Base-by-base conservation (phyloP, 2,888 invertebrate species). In the Agrilus biguttatus region DNA sequence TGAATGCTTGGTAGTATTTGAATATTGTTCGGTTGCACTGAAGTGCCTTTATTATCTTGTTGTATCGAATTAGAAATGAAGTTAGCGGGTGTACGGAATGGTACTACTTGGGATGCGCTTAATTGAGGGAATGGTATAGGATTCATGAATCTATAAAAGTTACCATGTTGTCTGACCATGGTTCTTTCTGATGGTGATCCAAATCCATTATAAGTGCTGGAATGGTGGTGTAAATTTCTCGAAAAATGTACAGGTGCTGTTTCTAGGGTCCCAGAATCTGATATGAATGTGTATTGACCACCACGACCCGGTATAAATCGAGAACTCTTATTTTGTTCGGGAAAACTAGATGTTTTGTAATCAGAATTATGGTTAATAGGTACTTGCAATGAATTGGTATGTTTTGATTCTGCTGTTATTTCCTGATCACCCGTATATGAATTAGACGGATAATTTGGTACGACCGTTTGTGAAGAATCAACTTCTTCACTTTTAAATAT, bases 1-100 rank as follows among this genome's bases (percentile, higher is more conserved):
- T 79, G 77, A 41, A 83, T 69, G 55, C 83, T 82, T 53, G 78
- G 75, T 38, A 74, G 62, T 17, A 80, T 65, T 53, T 77, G 70
- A 8, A 77, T 65, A 49, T 70, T 68, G 42, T 45, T 14, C 41
- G 14, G 36, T 17, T 17, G 36, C 3, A 8, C 8, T 14, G 14
- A 8, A 8, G n/a, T 2, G 4, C 13, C 3, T 14, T 36, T 14
- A 17, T 36, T 14, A 8, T 36, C 36, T 12, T 14, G 36, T 36
- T n/a, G 14, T 17, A 36, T 14, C 5, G 14, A 17, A 36, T 36
- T 36, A 10, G 14, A 36, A 36, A n/a, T n/a, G 8, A 36, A 77
- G 5, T 78, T 75, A 48, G 77, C 56, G 8, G 75, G 73, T 23
- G 73, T 71, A 37, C 28, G 28, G 28, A 28, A 46, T 10, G 57